Conservation (phyloP, 2,113 vertebrate species). For the Meleagris gallopavo region DNA sequence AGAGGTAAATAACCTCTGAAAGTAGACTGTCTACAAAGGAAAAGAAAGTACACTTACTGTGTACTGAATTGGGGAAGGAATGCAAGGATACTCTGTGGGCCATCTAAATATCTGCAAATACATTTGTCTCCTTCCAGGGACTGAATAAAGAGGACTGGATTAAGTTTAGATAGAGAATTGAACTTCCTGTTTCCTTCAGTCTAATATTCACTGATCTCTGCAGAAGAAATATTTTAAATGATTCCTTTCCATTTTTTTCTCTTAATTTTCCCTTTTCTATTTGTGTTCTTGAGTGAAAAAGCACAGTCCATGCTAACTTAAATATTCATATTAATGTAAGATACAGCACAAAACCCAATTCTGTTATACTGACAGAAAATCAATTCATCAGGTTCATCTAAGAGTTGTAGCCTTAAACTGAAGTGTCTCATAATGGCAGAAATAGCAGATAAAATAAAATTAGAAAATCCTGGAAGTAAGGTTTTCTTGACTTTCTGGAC, state of each 20-base stretch:
- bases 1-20: not conserved
- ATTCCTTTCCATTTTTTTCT: not conserved
- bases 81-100: not conserved
- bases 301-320: not conserved
- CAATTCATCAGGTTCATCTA: not conserved
- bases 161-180: not conserved
- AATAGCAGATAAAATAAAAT: not conserved
- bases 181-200: not conserved
- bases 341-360: not conserved
- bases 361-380: not conserved
- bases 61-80: accelerated
- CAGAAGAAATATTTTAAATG: not conserved
- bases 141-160: not conserved
- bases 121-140: not conserved
- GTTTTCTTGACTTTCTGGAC: not conserved
- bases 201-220: not conserved
- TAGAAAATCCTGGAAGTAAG: not conserved
- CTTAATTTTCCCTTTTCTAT: not conserved
- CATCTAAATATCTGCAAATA: not conserved
- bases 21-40: not conserved
- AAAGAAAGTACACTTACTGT: not conserved
- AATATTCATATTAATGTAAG: not conserved
- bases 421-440: not conserved
- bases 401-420: not conserved
- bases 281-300: not conserved